Evolutionary conservation across 2,113 vertebrate genomes (phyloP), one percentile per base, ranked within the genome.

Genomic region (Melanostigma gelatinosum): DNA sequence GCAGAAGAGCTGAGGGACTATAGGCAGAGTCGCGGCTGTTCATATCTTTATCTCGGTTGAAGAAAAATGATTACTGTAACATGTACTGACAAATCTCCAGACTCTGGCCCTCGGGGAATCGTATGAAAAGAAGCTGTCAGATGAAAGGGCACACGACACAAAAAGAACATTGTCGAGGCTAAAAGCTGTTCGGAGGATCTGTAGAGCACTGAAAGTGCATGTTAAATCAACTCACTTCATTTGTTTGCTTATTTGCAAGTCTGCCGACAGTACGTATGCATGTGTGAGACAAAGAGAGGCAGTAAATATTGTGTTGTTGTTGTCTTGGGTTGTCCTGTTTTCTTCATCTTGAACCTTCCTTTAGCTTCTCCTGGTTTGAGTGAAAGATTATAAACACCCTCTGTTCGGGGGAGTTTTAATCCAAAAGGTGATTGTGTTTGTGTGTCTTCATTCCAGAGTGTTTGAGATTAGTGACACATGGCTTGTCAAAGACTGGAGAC

Each of bases 391-490:
- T 73, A 72, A 70, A 40, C 65, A 52, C 29, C 50, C 48, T 85
- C 62, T 77, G 74, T 74, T 29, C 48, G 54, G 40, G 83, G 83
- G 61, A 81, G 57, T 79, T 92, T 91, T 83, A 89, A 88, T 91
- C 85, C 86, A 75, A 84, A 82, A 85, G 76, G 74, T 87, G 88
- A 86, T 77, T 89, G 89, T 85, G 84, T 88, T 86, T 89, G 88
- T 86, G 79, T 87, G 78, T 87, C 84, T 89, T 90, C 86, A 85
- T 91, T 87, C 78, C 38, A 69, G 58, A 82, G 87, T 75, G 79
- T 88, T 75, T 84, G 80, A 93, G 91, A 92, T 93, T 93, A 93
- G 93, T 93, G 89, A 93, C 93, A 91, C 93, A 89, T 88, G 89
- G 86, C 84, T 93, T 77, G 93, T 90, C 90, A 90, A 93, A 93